Evolutionary conservation across 2,113 vertebrate species (phyloP).

Genomic region (Gavialis gangeticus): DNA sequence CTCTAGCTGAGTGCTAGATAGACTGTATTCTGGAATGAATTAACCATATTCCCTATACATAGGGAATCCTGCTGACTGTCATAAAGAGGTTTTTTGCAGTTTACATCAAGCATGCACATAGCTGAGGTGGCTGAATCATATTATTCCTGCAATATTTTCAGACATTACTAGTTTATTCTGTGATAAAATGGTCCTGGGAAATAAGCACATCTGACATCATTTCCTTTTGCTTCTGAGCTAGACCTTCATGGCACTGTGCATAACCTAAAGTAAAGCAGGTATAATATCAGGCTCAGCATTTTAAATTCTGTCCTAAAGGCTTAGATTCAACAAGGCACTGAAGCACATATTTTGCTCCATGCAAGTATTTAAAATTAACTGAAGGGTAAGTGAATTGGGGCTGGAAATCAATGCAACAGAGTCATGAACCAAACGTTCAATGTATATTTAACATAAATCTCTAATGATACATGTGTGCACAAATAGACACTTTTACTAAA

Average conservation of each 20-base stretch:
- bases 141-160: not conserved
- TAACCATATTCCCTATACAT: no score
- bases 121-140: no score
- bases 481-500: not conserved
- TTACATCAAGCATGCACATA: no score
- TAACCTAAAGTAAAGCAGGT: not conserved
- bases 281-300: not conserved
- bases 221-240: not conserved
- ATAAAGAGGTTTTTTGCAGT: accelerated
- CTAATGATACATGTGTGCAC: no score
- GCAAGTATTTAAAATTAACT: not conserved
- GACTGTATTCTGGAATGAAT: no score
- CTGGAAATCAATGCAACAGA: not conserved
- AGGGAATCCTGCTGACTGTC: not conserved
- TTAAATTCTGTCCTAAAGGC: not conserved
- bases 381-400: not conserved
- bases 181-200: not conserved
- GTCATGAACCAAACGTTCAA: no score
- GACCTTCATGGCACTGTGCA: not conserved
- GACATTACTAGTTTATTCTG: not conserved
- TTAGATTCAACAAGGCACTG: constrained; percentile 16
- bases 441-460: no score
- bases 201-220: not conserved
- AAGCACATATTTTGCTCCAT: constrained; percentile 10
- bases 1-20: no score